Percentiles rank a stretch among this genome's conserved stretches.
These are phyloP conservation scores for Paedocypris sp. DNA, from an alignment of 2,113 vertebrate species.

Conservation along the genomic window DNA sequence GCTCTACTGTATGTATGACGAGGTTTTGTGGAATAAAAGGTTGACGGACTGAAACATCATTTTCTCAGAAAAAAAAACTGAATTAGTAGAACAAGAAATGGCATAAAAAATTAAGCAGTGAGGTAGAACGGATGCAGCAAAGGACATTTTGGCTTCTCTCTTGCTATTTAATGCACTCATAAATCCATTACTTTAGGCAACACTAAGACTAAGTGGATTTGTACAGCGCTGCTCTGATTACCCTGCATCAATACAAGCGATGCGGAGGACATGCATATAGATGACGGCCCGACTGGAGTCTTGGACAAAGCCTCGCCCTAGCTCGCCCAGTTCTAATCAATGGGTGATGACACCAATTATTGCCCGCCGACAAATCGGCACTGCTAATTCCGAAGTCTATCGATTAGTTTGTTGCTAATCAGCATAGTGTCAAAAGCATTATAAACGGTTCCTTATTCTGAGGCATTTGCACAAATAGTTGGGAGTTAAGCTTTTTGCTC, in stretches of 20 bases:
- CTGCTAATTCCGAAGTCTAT: slow-evolving; percentile 64
- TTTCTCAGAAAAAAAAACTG: not conserved
- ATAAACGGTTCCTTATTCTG: not conserved
- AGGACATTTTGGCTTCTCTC: slow-evolving; percentile 52
- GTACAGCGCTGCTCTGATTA: slow-evolving; percentile 62
- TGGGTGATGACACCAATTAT: slow-evolving; percentile 59
- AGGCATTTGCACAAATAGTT: not conserved
- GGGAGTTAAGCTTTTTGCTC: too few relatives aligned
- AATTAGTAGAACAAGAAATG: not conserved
- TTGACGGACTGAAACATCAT: not conserved
- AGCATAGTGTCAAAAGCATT: slow-evolving; percentile 57
- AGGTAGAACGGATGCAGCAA: not conserved
- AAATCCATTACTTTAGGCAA: slow-evolving; percentile 72
- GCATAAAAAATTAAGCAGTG: slow-evolving; percentile 17
- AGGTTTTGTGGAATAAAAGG: slow-evolving; percentile 29
- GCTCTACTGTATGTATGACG: not conserved
- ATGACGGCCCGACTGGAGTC: slow-evolving; percentile 1
- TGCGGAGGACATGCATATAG: slow-evolving; percentile 37
- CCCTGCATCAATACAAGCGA: slow-evolving; percentile 67
- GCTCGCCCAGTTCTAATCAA: slow-evolving; percentile 33
- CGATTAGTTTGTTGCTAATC: slow-evolving; percentile 52
- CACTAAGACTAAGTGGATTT: slow-evolving; percentile 61
- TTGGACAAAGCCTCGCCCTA: slow-evolving; percentile 22
- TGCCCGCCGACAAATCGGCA: slow-evolving; percentile 52
- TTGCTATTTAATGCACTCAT: slow-evolving; percentile 61